Base-by-base conservation (phyloP, 1,140 invertebrate genomes). In the Drosophila pseudoobscura region DNA sequence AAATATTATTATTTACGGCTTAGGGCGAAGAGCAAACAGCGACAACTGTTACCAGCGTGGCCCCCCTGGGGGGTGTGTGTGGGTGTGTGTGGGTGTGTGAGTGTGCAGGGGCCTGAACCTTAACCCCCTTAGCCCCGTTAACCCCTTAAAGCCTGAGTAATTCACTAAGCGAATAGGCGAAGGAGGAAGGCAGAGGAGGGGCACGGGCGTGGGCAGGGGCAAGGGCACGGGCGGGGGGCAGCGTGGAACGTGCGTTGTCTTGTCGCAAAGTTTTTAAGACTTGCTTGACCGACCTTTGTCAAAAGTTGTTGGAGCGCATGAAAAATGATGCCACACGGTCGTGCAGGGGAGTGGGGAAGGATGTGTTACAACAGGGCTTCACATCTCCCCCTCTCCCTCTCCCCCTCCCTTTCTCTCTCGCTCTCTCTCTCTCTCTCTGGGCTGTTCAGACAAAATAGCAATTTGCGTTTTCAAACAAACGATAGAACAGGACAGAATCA, bases 1-100 rank as follows among this genome's bases (percentile, higher is more conserved):
- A 85, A 87, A 88, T 87, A 88, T 88, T 85, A 85, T 85, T 88
- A 87, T 87, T 87, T 87, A 88, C 83, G 83, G 83, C 83, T 87
- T 88, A 88, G 84, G 75, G 78, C 80, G 57, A 68, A 87, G 64
- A 71, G 78, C 78, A 85, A 82, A 64, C 74, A 75, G 78, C 75
- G 82, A 87, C 82, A 87, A 87, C 82, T 87, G 82, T 87, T 87
- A 82, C 78, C 78, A 20, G 2, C 83, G 65, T 60, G 45, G 68
- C 63, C 59, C 76, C 65, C 51, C 13, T 39, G 35, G 35, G 35
- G 35, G 35, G 35, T 0, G 31, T 35, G 35, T 1, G 35, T 39
- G 35, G 35, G 35, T 1, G 35, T 39, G 35, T 1, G 35, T 39
- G 35, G 15, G 15, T 15, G 15, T 0, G 35, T 35, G 35, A 0